Percentiles rank a stretch among this genome's conserved stretches.
phyloP scores from a whole-genome alignment of 2,797 vertebrate species.

The Sebastes kiyomatsui region DNA sequence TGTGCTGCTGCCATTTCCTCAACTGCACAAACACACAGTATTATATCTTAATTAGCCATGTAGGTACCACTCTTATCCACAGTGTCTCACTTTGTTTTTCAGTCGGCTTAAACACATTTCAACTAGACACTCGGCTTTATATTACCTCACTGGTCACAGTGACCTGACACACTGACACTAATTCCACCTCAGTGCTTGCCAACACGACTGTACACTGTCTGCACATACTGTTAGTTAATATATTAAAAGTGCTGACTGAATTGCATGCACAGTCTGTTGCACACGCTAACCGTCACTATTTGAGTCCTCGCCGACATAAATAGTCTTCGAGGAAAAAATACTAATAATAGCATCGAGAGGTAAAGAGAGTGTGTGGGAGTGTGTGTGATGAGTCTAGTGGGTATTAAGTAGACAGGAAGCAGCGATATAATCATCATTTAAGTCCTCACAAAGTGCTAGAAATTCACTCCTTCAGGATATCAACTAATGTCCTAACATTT shows the following conservation, averaged over 20 bases:
- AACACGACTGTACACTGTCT: background rate
- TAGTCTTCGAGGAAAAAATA: background rate
- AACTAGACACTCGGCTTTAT: background rate
- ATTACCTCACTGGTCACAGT: background rate
- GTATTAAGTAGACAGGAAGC: conserved; percentile 2
- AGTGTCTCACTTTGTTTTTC: background rate
- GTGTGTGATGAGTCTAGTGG: background rate
- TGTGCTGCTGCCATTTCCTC: conserved; percentile 91
- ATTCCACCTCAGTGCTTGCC: background rate
- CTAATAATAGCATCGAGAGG: conserved; percentile 30
- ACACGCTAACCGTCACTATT: background rate
- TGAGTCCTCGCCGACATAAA: background rate
- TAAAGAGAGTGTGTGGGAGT: background rate
- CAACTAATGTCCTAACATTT: background rate
- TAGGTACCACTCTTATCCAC: background rate
- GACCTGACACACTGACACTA: background rate
- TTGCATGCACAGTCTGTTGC: background rate
- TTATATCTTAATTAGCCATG: background rate
- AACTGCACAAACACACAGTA: conserved; percentile 76
- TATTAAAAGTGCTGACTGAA: background rate
- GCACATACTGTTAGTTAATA: background rate
- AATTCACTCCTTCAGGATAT: background rate
- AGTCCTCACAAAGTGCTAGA: background rate
- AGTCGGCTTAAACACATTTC: background rate
- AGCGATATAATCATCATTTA: conserved; percentile 2